A percentile compares a stretch with the other conserved stretches of the same genome.
Evolutionary conservation across 2,113 vertebrate genomes (phyloP).

Genomic region (Formicarius rufipectus): DNA sequence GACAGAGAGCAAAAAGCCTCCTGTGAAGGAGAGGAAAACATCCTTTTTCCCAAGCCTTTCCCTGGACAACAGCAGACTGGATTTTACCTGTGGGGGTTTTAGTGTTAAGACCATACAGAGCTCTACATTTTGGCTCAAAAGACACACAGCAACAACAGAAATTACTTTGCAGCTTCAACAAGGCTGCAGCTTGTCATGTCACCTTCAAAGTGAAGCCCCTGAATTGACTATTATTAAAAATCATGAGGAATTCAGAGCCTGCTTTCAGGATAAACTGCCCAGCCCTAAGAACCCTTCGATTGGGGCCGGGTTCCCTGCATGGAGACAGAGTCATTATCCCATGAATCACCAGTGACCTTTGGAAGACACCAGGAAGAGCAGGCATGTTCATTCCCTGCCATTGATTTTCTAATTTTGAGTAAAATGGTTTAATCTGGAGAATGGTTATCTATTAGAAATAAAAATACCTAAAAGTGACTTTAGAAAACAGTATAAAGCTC

Average conservation of each 20-base stretch:
- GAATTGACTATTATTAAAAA: neutral
- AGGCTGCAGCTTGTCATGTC: neutral
- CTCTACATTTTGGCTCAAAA: neutral
- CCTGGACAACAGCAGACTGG: neutral
- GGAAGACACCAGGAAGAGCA: conserved; percentile 18
- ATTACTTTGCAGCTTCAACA: neutral
- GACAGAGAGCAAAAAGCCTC: neutral
- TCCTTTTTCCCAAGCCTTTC: neutral
- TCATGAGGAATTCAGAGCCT: neutral
- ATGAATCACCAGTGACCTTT: conserved; percentile 59
- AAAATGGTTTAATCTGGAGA: conserved; percentile 57
- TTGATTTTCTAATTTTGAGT: conserved; percentile 72
- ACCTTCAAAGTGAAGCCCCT: neutral
- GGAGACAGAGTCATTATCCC: neutral
- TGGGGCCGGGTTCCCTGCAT: neutral
- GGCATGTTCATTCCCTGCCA: conserved; percentile 46
- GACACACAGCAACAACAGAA: neutral
- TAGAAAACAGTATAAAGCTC: neutral
- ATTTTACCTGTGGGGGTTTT: neutral
- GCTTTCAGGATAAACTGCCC: neutral
- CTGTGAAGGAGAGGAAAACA: neutral
- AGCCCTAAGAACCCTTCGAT: accelerated
- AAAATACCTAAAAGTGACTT: conserved; percentile 23
- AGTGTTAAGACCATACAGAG: neutral
- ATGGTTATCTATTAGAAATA: conserved; percentile 17